Conservation (phyloP, 2,888 invertebrate genomes). For the Thymelicus acteon region DNA sequence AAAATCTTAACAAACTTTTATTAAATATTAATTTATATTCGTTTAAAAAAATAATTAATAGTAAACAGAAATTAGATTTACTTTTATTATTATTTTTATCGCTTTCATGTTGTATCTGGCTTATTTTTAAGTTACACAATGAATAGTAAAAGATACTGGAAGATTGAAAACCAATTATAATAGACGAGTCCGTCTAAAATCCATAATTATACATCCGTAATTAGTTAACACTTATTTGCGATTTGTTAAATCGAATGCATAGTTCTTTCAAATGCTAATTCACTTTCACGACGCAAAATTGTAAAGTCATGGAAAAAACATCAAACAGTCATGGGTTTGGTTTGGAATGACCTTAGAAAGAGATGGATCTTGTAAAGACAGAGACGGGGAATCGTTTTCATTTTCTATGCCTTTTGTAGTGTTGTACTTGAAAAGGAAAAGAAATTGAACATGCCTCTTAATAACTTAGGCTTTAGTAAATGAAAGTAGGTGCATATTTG, state of each 20-base stretch:
- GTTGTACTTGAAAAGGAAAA: conserved; percentile 29
- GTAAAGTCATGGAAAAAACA: conserved; percentile 29
- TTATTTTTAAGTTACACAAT: too few species aligned
- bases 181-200: too few species aligned
- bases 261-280: conserved; percentile 22
- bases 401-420: conserved; percentile 30
- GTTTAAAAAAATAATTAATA: too few species aligned
- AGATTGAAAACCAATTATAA: too few species aligned
- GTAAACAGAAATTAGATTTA: too few species aligned
- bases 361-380: not conserved
- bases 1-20: too few species aligned
- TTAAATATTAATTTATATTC: too few species aligned
- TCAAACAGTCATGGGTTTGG: conserved; percentile 15
- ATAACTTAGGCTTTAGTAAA: not conserved
- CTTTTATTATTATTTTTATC: too few species aligned
- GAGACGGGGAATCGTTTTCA: conserved; percentile 25
- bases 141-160: too few species aligned
- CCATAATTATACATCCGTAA: not conserved
- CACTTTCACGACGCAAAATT: conserved; percentile 26
- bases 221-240: not conserved
- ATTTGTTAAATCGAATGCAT: not conserved
- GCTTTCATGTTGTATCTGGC: too few species aligned
- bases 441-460: not conserved
- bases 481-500: not conserved
- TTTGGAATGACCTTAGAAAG: conserved; percentile 24